Evolutionary conservation across 1,140 invertebrate species (phyloP).

Genomic region (Drosophila ogumai): DNA sequence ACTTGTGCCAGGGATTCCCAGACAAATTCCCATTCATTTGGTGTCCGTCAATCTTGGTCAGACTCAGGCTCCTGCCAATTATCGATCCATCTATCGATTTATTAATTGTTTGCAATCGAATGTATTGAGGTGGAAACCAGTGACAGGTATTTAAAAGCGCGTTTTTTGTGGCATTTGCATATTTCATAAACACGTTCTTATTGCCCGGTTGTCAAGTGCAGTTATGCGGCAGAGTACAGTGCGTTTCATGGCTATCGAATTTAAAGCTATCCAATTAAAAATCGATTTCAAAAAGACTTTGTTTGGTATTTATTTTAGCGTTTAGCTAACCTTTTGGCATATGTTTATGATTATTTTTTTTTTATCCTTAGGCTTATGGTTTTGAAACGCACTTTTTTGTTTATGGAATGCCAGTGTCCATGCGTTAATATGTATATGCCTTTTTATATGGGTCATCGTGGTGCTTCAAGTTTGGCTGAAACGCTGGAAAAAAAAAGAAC

Average conservation of each 20-base stretch:
- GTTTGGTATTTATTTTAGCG: background rate
- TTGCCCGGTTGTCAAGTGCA: slow-evolving; percentile 16
- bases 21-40: slow-evolving; percentile 35
- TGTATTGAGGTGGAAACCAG: slow-evolving; percentile 3
- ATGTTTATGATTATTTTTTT: background rate
- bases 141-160: slow-evolving; percentile 16
- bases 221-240: slow-evolving; percentile 13
- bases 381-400: slow-evolving; percentile 14
- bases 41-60: slow-evolving; percentile 13
- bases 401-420: background rate
- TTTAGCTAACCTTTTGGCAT: background rate
- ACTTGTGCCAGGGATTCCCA: slow-evolving; percentile 36
- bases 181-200: slow-evolving; percentile 51
- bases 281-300: background rate
- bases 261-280: background rate
- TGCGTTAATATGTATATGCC: background rate
- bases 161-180: slow-evolving; percentile 67
- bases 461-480: slow-evolving; percentile 34
- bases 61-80: background rate
- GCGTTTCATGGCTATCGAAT: background rate
- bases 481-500: slow-evolving; percentile 13
- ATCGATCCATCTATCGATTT: slow-evolving; percentile 28
- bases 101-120: slow-evolving; percentile 12
- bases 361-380: background rate
- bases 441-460: slow-evolving; percentile 35